phyloP scores from a whole-genome alignment of 2,797 vertebrate species.

The Diglossa cyanea region DNA sequence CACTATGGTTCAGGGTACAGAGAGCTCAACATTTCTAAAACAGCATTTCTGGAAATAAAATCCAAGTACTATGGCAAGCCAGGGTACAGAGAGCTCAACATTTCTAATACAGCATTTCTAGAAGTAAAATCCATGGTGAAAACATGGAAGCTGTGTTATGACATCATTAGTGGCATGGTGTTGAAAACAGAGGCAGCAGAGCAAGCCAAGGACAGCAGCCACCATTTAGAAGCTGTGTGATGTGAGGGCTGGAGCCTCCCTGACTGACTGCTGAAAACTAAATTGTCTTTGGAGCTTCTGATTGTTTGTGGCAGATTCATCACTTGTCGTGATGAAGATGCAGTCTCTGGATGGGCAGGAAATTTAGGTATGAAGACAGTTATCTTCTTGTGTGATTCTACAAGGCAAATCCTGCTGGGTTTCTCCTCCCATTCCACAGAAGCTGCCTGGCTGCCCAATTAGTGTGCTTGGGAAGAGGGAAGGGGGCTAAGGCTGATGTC shows the following conservation, averaged over 20 bases:
- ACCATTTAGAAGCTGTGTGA: neutral
- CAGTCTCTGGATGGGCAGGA: neutral
- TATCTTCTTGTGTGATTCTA: neutral
- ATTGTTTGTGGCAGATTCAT: neutral
- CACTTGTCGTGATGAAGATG: neutral
- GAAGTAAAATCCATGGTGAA: neutral
- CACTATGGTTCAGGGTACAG: neutral
- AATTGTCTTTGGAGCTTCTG: neutral
- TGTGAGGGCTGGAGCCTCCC: neutral
- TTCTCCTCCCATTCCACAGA: neutral
- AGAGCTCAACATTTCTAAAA: neutral
- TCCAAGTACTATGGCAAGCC: neutral
- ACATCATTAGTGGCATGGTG: neutral
- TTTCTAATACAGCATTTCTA: neutral
- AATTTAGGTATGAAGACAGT: neutral
- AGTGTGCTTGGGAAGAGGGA: neutral
- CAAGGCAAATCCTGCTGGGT: neutral
- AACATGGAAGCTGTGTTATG: neutral
- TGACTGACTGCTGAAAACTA: neutral
- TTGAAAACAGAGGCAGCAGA: neutral
- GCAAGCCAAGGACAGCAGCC: neutral
- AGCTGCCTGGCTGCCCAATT: neutral
- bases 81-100: neutral
- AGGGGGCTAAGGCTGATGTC: neutral
- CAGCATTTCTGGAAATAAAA: neutral